Evolutionary conservation across 2,113 vertebrate genomes (phyloP).

Genomic region (Passer montanus): DNA sequence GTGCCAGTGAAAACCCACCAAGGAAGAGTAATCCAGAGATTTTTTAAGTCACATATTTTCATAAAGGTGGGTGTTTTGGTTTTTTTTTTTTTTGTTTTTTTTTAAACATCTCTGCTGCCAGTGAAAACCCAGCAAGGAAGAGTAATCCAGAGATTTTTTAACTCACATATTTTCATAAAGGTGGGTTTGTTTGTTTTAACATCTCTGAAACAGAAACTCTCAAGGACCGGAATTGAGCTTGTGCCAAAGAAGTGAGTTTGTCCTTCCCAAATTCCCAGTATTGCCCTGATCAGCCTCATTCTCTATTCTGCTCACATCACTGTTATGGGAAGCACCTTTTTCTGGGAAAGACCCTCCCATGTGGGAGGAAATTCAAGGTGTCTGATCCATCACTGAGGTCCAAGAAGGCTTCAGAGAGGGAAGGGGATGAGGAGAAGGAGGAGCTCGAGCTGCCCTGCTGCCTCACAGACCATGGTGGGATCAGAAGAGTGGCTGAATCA

Average conservation of each 20-base stretch:
- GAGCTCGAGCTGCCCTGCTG: background rate
- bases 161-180: background rate
- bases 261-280: background rate
- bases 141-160: background rate
- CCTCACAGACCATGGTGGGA: background rate
- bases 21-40: background rate
- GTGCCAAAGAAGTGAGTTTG: background rate
- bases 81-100: too few species aligned
- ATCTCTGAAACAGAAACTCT: background rate
- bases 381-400: background rate
- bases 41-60: background rate
- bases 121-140: too few species aligned
- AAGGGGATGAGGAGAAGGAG: background rate
- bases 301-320: background rate
- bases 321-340: background rate
- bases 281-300: background rate
- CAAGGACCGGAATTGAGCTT: background rate
- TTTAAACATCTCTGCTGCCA: background rate
- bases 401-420: background rate
- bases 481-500: background rate
- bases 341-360: background rate
- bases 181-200: background rate
- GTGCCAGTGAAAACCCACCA: background rate
- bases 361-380: fast-evolving
- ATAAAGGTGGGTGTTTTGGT: fast-evolving